Base-by-base conservation (phyloP, 1,140 invertebrate genomes). In the Drosophila hydei region DNA sequence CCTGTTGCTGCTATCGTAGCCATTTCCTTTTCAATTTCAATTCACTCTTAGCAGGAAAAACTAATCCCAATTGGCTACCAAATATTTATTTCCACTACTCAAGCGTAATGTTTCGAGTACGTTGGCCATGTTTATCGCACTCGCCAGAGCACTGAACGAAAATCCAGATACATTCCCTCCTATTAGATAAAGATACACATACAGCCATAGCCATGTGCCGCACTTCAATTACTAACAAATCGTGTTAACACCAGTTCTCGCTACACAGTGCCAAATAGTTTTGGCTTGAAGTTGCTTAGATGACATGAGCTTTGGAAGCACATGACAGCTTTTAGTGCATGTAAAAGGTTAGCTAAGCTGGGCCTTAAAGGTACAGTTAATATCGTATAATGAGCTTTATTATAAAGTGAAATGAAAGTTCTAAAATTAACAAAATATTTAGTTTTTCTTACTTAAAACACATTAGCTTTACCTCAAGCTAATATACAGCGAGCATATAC, bases 51-150 rank as follows among this genome's bases (percentile, higher is more conserved):
- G 63, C 23, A 48, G 36, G 54, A 77, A 77, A 61, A 69, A 70
- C 70, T 71, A 87, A 77, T 87, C 81, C 81, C 81, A 72, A 69
- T 80, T 69, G 81, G 75, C 81, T 85, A 85, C 74, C 81, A 85
- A 85, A 85, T 85, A 85, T 85, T 85, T 85, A 85, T 87, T 85
- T 85, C 33, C 81, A 62, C 77, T 77, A 80, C 77, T 80, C 74
- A 80, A 85, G 77, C 79, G 72, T 67, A 70, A 72, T 84, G 75
- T 63, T 74, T 65, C 54, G 54, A 65, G 54, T 51, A 38, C 43
- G 61, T 61, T 42, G 64, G 16, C 65, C 71, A 77, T 69, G 81
- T 87, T 85, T 87, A 85, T 81, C 48, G 77, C 65, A 74, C 81
- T 80, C 77, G 69, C 63, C 30, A 76, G 72, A 27, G 60, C 61